Base-by-base conservation (phyloP, 1,140 invertebrate species). In the Radopholus similis region DNA sequence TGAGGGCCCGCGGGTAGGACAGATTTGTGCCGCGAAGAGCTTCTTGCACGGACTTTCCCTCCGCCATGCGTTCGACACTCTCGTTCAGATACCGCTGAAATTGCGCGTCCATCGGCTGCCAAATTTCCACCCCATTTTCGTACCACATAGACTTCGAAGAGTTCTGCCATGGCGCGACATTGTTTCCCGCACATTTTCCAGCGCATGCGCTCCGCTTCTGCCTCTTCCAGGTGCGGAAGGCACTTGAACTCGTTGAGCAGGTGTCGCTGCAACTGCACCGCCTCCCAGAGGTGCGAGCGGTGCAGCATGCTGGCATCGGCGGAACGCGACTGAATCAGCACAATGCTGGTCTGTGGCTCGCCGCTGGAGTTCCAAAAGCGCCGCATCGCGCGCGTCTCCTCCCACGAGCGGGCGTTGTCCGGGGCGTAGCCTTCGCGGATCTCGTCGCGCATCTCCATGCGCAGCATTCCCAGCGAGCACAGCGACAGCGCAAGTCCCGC, bases 311-410 rank as follows among this genome's bases (percentile, higher is more conserved):
- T 71, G 15, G 59, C 70, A n/a, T 47, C 38, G 47, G 74, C 70
- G 28, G 38, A n/a, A n/a, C n/a, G 51, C 11, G 70, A 72, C 49
- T 42, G 64, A 13, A 71, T 13, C 26, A 71, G 30, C 42, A 71
- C 32, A 18, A 59, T 75, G 11, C 72, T 71, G 6, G 55, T 32
- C 4, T 75, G 38, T 15, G 70, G 73, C 35, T 71, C 70, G 35
- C 11, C 63, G 21, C 4, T 69, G n/a, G 63, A 28, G 23, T 69
- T 69, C 30, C 73, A 51, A 53, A 76, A 76, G 28, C 78, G 65
- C 9, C 74, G 65, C 34, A 80, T 69, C 30, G 78, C 68, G 30
- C 62, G 47, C 40, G 73, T 78, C 63, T 76, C 74, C 40, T 80
- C 49, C 2, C 76, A 34, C 2, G 74, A 79, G 32, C 55, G 65